Evolutionary conservation across 2,888 invertebrate genomes (phyloP).

Genomic region (Ischnura elegans): DNA sequence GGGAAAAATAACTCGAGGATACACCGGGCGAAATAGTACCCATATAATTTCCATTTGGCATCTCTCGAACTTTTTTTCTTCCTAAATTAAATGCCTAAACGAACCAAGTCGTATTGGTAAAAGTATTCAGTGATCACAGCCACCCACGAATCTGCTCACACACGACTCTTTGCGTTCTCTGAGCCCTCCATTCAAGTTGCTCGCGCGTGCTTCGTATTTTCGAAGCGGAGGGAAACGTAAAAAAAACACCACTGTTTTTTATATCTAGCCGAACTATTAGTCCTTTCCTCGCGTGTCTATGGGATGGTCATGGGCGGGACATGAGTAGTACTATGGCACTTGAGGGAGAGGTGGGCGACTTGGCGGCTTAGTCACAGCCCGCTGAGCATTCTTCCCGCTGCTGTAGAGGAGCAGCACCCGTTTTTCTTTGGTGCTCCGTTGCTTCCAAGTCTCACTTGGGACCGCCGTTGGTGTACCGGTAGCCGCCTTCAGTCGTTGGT

Average conservation of each 20-base stretch:
- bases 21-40: background rate
- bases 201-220: background rate
- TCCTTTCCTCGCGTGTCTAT: background rate
- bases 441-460: background rate
- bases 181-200: background rate
- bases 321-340: background rate
- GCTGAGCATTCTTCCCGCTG: background rate
- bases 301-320: background rate
- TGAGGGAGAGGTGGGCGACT: background rate
- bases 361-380: background rate
- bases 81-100: background rate
- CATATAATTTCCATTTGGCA: background rate
- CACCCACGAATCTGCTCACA: background rate
- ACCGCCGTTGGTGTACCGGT: conserved; percentile 16
- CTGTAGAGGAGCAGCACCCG: too few species aligned
- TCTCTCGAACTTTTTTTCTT: too few species aligned
- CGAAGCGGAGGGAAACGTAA: background rate
- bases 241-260: background rate
- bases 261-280: background rate
- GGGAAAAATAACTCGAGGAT: background rate
- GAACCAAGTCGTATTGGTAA: background rate
- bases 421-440: too few species aligned
- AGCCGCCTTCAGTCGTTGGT: background rate
- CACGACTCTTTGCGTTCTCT: too few species aligned
- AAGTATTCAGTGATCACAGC: background rate